These are phyloP conservation scores for Myotis brandtii DNA, from an alignment of 2,113 vertebrate species.

Conservation along the genomic window DNA sequence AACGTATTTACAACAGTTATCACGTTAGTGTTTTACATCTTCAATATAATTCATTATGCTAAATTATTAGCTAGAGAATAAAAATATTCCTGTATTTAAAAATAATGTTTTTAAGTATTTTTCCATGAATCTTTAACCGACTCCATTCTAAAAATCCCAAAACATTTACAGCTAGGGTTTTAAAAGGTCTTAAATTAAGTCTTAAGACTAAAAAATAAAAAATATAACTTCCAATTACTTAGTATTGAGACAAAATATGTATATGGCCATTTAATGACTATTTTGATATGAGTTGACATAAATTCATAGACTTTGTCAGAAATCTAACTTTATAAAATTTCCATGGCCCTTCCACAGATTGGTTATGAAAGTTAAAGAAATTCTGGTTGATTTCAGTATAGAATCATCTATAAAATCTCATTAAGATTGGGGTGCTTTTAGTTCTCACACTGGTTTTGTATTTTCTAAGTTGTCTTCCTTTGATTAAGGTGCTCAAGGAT, in stretches of 20 bases:
- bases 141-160: not conserved
- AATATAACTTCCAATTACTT: not conserved
- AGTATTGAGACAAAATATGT: slow-evolving; percentile 12
- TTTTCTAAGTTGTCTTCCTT: not conserved
- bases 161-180: slow-evolving; percentile 8
- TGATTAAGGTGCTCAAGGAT: not conserved
- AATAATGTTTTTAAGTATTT: not conserved
- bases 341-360: not conserved
- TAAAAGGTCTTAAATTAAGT: slow-evolving; percentile 19
- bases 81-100: not conserved
- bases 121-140: not conserved
- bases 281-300: not conserved
- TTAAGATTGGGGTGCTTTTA: not conserved
- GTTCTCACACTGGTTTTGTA: not conserved
- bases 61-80: slow-evolving; percentile 13
- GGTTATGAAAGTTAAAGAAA: not conserved
- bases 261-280: not conserved
- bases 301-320: not conserved
- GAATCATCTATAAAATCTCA: not conserved
- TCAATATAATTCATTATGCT: slow-evolving; percentile 53
- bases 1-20: slow-evolving; percentile 79
- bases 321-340: not conserved
- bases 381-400: not conserved
- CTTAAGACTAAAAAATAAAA: slow-evolving; percentile 35
- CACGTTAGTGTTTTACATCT: slow-evolving; percentile 73